Evolutionary conservation across 2,797 vertebrate genomes (phyloP).

Genomic region (Danio jaintianensis): DNA sequence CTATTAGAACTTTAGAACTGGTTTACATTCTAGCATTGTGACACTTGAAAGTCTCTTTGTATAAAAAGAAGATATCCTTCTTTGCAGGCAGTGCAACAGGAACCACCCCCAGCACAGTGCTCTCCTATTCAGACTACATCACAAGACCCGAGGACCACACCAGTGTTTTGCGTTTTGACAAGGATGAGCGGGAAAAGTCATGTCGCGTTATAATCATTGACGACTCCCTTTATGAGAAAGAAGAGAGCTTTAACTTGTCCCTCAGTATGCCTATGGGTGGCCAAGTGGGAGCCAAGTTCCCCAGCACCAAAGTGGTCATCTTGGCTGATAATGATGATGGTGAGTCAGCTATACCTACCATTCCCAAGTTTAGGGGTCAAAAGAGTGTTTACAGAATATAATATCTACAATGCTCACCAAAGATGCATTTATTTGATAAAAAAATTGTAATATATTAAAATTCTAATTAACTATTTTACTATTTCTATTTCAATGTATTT

Average conservation of each 20-base stretch:
- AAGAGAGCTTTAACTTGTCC: slow-evolving; percentile 86
- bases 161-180: slow-evolving; percentile 85
- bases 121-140: slow-evolving; percentile 89
- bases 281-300: slow-evolving; percentile 79
- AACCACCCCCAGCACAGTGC: slow-evolving; percentile 80
- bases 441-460: too few species aligned
- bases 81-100: slow-evolving; percentile 81
- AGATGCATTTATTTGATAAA: too few species aligned
- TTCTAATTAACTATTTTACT: too few species aligned
- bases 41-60: neutral
- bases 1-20: neutral
- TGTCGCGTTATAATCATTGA: slow-evolving; percentile 86
- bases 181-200: slow-evolving; percentile 82
- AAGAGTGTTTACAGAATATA: neutral
- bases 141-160: slow-evolving; percentile 85
- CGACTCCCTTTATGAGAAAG: slow-evolving; percentile 87
- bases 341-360: slow-evolving; percentile 68
- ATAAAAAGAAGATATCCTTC: neutral
- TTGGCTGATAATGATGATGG: slow-evolving; percentile 85
- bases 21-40: neutral
- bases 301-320: slow-evolving; percentile 80
- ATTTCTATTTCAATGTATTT: too few species aligned
- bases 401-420: too few species aligned
- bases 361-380: neutral
- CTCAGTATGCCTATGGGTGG: slow-evolving; percentile 87